These are phyloP conservation scores for Chunga burmeisteri DNA, from an alignment of 2,113 vertebrate genomes.

Conservation along the genomic window DNA sequence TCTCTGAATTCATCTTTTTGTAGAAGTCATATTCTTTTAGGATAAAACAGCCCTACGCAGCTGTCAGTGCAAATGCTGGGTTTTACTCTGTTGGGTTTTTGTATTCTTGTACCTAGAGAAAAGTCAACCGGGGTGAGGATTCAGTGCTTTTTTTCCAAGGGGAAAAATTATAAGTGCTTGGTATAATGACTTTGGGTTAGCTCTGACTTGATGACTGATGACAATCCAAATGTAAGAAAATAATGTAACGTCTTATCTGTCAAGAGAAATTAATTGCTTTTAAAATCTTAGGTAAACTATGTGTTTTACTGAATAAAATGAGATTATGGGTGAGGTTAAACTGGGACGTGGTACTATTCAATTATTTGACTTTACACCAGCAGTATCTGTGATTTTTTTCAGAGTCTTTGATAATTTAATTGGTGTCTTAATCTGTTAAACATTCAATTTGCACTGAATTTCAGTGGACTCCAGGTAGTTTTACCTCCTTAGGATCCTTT, in stretches of 20 bases:
- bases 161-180: not conserved
- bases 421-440: not conserved
- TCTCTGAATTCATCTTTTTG: not conserved
- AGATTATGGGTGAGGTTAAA: not conserved
- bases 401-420: not conserved
- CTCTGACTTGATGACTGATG: conserved; percentile 17
- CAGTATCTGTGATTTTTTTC: not conserved
- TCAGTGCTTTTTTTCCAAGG: not conserved
- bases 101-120: not conserved
- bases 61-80: not conserved
- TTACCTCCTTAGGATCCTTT: not conserved
- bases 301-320: conserved; percentile 12
- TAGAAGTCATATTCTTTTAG: not conserved
- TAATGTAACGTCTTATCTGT: not conserved
- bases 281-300: conserved; percentile 21
- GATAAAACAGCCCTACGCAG: not conserved
- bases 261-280: not conserved
- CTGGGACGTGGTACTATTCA: not conserved
- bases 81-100: not conserved
- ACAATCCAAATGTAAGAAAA: conserved; percentile 44
- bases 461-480: not conserved
- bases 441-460: not conserved
- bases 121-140: not conserved
- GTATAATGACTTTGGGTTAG: conserved; percentile 4
- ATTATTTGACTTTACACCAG: not conserved